A percentile compares a stretch with the other conserved stretches of the same genome.
Evolutionary conservation across 1,140 invertebrate genomes (phyloP).

Genomic region (Drosophila micromelanica): DNA sequence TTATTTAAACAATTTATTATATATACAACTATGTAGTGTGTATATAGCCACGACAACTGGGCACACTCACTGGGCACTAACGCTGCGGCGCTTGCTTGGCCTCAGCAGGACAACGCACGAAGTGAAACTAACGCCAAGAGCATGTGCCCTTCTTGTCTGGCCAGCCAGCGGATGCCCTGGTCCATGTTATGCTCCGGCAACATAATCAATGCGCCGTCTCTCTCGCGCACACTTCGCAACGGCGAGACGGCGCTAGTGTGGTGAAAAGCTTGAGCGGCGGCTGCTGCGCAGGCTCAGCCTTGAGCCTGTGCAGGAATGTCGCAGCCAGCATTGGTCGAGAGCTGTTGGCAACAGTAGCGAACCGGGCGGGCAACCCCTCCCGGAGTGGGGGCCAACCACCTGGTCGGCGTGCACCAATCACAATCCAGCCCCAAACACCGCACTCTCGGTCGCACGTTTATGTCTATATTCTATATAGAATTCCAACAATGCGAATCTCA

Average conservation of each 20-base stretch:
- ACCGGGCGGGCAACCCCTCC: neutral
- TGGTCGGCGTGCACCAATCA: slow-evolving; percentile 61
- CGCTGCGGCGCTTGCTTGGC: slow-evolving; percentile 75
- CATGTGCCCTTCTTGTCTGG: too few species aligned
- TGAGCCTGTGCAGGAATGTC: slow-evolving; percentile 63
- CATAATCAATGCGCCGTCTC: slow-evolving; percentile 59
- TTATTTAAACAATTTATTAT: slow-evolving; percentile 26
- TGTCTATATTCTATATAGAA: slow-evolving; percentile 16
- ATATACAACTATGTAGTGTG: slow-evolving; percentile 32
- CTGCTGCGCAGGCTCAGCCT: slow-evolving; percentile 57
- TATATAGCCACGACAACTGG: slow-evolving; percentile 29
- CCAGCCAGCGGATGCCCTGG: slow-evolving; percentile 60
- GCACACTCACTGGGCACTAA: slow-evolving; percentile 53
- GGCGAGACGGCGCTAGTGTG: slow-evolving; percentile 43
- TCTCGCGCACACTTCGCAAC: slow-evolving; percentile 24
- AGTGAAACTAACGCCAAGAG: slow-evolving; percentile 77
- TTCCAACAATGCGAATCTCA: slow-evolving; percentile 67
- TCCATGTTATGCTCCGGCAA: slow-evolving; percentile 67
- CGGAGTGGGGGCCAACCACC: slow-evolving; percentile 44
- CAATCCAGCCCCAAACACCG: slow-evolving; percentile 13
- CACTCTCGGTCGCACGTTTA: slow-evolving; percentile 1
- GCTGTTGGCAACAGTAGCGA: slow-evolving; percentile 74
- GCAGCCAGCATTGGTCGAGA: slow-evolving; percentile 68
- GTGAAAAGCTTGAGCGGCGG: slow-evolving; percentile 66
- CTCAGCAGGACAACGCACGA: slow-evolving; percentile 84